These are phyloP conservation scores for Barnardius zonarius DNA, from an alignment of 2,113 vertebrate species.

Conservation along the genomic window DNA sequence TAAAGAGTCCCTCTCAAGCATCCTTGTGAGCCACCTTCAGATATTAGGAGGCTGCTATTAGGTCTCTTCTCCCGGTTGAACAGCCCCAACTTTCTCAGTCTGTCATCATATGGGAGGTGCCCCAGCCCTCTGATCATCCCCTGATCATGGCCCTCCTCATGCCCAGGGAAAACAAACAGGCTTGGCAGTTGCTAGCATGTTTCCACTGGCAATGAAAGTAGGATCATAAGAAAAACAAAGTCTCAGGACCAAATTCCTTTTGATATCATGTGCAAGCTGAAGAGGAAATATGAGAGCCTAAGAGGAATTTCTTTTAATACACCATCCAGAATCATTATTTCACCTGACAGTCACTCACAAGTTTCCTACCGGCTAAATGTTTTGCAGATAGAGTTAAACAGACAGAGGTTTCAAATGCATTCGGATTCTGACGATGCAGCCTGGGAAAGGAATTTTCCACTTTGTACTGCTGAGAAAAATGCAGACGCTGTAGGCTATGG, in stretches of 20 bases:
- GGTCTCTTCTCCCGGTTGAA: neutral
- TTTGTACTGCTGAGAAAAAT: conserved; percentile 11
- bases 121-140: neutral
- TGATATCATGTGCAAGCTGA: neutral
- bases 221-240: neutral
- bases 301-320: neutral
- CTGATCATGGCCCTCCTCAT: neutral
- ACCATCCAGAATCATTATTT: conserved; percentile 8
- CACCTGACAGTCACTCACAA: conserved; percentile 39
- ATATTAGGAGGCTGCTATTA: neutral
- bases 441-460: conserved; percentile 29
- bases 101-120: neutral
- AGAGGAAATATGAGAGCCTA: conserved; percentile 1
- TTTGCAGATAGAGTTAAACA: conserved; percentile 55
- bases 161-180: neutral
- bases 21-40: neutral
- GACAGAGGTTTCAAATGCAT: neutral
- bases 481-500: neutral
- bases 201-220: neutral
- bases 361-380: conserved; percentile 48
- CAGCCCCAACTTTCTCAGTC: neutral
- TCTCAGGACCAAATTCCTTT: neutral
- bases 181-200: neutral
- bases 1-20: neutral
- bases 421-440: conserved; percentile 18